Conservation (phyloP, 2,113 vertebrate species). For the Dasyurus viverrinus region DNA sequence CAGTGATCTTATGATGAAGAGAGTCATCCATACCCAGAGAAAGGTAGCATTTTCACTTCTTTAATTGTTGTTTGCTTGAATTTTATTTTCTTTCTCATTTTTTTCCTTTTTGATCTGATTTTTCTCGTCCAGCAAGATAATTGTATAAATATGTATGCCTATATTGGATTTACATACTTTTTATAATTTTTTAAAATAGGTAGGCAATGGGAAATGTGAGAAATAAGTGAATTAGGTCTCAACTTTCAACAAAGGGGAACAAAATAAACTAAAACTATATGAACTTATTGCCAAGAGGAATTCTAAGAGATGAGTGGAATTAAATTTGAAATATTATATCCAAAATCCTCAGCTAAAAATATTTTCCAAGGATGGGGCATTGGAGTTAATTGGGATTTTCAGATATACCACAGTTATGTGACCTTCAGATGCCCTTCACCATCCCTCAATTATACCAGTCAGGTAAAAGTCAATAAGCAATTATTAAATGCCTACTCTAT, state of each 20-base stretch:
- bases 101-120: too few species aligned
- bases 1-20: too few species aligned
- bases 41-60: too few species aligned
- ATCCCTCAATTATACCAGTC: neutral
- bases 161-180: neutral
- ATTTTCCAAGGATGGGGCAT: neutral
- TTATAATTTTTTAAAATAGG: neutral
- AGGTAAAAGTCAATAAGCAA: neutral
- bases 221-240: constrained; percentile 9
- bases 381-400: neutral
- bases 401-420: neutral
- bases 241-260: neutral
- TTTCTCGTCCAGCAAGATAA: too few species aligned
- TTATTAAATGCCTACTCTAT: neutral
- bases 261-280: neutral
- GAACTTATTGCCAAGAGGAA: neutral
- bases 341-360: neutral
- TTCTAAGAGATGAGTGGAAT: neutral
- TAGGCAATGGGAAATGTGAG: constrained; percentile 11
- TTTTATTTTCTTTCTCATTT: too few species aligned
- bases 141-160: too few species aligned
- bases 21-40: too few species aligned
- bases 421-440: neutral
- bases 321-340: neutral
- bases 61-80: too few species aligned